Conservation (phyloP, 2,113 vertebrate genomes). For the Prinia subflava region DNA sequence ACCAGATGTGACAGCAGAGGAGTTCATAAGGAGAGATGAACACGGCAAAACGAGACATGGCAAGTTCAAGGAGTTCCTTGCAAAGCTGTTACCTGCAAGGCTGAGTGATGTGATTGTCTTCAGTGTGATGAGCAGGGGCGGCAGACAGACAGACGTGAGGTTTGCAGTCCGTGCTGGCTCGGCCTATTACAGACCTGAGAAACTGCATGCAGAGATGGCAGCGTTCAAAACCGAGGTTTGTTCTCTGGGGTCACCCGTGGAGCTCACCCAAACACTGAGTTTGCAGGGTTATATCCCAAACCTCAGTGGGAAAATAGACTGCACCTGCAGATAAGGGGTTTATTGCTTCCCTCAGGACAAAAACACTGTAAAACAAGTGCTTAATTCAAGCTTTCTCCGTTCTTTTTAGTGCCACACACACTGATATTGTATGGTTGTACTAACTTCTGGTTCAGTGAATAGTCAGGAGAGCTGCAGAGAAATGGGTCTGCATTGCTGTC, state of each 20-base stretch:
- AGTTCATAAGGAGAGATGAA: conserved; percentile 78
- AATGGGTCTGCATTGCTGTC: neutral
- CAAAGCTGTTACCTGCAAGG: conserved; percentile 74
- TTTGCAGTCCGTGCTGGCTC: conserved; percentile 65
- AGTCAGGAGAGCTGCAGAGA: neutral
- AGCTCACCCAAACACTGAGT: neutral
- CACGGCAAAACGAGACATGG: conserved; percentile 67
- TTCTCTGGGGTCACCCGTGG: neutral
- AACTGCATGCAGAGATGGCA: conserved; percentile 78
- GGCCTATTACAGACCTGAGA: conserved; percentile 76
- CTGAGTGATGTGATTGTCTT: conserved; percentile 74
- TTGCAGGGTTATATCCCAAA: neutral
- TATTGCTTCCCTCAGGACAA: neutral
- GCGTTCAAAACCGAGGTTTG: conserved; percentile 55
- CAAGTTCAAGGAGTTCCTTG: conserved; percentile 76
- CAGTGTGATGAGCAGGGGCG: conserved; percentile 72
- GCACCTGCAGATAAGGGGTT: neutral
- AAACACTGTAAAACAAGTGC: neutral
- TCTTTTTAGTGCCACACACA: neutral
- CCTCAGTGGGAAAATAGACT: neutral
- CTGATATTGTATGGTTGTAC: neutral
- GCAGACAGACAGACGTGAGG: conserved; percentile 75
- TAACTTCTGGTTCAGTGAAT: neutral
- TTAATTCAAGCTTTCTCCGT: neutral
- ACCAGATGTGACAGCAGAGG: conserved; percentile 79